phyloP scores from a whole-genome alignment of 2,113 vertebrate species.

The Platichthys flesus region DNA sequence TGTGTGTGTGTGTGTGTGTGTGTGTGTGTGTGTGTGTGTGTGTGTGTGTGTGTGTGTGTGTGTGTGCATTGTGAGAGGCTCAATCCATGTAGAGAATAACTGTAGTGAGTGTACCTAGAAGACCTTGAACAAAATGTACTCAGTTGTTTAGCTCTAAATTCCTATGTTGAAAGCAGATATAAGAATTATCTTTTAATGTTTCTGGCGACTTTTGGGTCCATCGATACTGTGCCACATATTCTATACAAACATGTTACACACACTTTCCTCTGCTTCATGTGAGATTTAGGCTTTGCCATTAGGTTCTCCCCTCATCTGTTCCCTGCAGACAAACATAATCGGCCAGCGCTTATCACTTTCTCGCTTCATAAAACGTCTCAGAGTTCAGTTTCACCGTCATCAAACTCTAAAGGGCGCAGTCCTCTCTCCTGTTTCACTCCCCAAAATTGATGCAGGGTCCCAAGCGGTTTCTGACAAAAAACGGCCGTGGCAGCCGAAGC shows the following conservation, averaged over 20 bases:
- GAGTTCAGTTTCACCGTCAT: conserved; percentile 64
- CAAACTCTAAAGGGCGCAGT: conserved; percentile 48
- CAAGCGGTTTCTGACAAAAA: conserved; percentile 63
- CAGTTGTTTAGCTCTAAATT: conserved; percentile 23
- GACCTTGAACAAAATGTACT: conserved; percentile 50
- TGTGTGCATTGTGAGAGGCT: conserved; percentile 25
- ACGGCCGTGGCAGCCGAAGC: conserved; percentile 59
- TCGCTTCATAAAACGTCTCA: conserved; percentile 50
- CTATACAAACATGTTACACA: not conserved
- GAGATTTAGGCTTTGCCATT: conserved; percentile 11
- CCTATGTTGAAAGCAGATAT: conserved; percentile 9
- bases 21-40: conserved; percentile 29
- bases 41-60: conserved; percentile 20
- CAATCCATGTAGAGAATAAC: conserved; percentile 41
- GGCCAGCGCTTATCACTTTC: conserved; percentile 51
- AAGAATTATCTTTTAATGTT: conserved; percentile 9
- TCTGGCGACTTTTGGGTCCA: not conserved
- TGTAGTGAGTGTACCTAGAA: conserved; percentile 30
- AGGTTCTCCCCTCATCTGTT: conserved; percentile 57
- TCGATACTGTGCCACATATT: not conserved
- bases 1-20: conserved; percentile 20
- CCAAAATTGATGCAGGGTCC: conserved; percentile 56
- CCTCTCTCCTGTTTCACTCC: conserved; percentile 68
- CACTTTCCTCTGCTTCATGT: not conserved
- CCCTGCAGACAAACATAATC: conserved; percentile 65